Evolutionary conservation across 2,888 invertebrate genomes (phyloP).

Genomic region (Anticlea derivata): DNA sequence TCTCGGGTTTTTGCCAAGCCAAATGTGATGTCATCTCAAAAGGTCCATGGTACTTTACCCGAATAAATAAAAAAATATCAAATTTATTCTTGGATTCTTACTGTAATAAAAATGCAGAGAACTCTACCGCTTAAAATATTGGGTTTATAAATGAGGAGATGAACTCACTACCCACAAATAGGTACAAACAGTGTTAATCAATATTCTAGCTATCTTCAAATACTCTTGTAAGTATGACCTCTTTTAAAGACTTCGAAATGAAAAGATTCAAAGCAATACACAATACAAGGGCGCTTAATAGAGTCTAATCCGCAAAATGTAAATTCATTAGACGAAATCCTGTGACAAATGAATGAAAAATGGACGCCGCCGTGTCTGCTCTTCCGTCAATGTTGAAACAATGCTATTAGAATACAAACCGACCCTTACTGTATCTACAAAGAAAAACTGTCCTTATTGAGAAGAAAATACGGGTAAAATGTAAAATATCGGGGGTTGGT

Average conservation of each 20-base stretch:
- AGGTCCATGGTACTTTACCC: too few relatives aligned
- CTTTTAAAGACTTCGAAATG: not conserved
- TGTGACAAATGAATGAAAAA: slow-evolving; percentile 57
- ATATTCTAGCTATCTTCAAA: too few relatives aligned
- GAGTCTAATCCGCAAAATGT: slow-evolving; percentile 17
- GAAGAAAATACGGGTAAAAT: slow-evolving; percentile 2
- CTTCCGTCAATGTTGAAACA: slow-evolving; percentile 67
- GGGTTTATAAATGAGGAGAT: too few relatives aligned
- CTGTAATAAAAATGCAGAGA: too few relatives aligned
- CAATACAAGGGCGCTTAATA: slow-evolving; percentile 7
- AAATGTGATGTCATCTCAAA: too few relatives aligned
- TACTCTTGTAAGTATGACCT: too few relatives aligned
- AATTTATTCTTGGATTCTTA: too few relatives aligned
- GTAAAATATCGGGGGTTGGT: slow-evolving; percentile 21
- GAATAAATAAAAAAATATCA: too few relatives aligned
- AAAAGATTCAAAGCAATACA: not conserved
- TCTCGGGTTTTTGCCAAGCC: too few relatives aligned
- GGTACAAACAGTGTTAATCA: too few relatives aligned
- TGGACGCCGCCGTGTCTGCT: slow-evolving; percentile 66
- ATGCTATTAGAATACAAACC: slow-evolving; percentile 43
- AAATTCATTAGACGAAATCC: slow-evolving; percentile 44
- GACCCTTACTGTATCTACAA: slow-evolving; percentile 9
- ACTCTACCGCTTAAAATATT: too few relatives aligned
- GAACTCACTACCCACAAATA: too few relatives aligned
- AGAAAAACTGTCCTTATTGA: slow-evolving; percentile 39